Conservation (phyloP, 2,797 vertebrate species). For the Sparus aurata region DNA sequence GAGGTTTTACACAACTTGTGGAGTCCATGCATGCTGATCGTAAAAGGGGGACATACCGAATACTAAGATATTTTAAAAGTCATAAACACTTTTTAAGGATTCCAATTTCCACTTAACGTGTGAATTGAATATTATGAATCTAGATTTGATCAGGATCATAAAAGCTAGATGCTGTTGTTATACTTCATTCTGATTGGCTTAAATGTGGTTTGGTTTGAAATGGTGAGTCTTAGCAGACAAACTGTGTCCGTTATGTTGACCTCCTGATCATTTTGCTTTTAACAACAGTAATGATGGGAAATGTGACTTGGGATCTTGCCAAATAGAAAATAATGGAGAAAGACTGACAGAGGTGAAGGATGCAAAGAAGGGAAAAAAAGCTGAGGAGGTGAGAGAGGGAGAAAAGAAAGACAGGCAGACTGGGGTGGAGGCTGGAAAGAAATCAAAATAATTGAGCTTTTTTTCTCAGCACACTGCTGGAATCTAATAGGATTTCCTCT, state of each 20-base stretch:
- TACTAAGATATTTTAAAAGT: too few species aligned
- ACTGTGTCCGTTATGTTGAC: neutral
- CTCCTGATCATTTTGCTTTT: slow-evolving; percentile 18
- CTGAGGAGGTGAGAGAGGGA: neutral
- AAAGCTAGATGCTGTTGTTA: neutral
- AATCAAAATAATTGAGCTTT: slow-evolving; percentile 40
- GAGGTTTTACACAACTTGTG: too few species aligned
- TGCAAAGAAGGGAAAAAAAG: slow-evolving; percentile 5
- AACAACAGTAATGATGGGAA: neutral
- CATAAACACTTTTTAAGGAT: too few species aligned
- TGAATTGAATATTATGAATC: neutral
- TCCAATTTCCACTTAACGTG: too few species aligned
- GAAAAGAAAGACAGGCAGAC: neutral
- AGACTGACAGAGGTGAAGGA: neutral
- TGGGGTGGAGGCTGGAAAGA: neutral
- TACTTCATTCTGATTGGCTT: neutral
- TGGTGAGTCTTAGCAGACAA: slow-evolving; percentile 15
- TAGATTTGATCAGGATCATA: neutral
- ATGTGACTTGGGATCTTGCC: slow-evolving; percentile 18
- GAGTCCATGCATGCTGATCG: too few species aligned
- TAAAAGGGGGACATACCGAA: too few species aligned
- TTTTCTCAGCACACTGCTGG: slow-evolving; percentile 42
- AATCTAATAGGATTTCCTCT: slow-evolving; percentile 63
- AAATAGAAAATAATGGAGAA: slow-evolving; percentile 13
- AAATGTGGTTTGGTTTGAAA: slow-evolving; percentile 1